Base-by-base conservation (phyloP, 2,888 invertebrate species). In the Amphiduros pacificus region DNA sequence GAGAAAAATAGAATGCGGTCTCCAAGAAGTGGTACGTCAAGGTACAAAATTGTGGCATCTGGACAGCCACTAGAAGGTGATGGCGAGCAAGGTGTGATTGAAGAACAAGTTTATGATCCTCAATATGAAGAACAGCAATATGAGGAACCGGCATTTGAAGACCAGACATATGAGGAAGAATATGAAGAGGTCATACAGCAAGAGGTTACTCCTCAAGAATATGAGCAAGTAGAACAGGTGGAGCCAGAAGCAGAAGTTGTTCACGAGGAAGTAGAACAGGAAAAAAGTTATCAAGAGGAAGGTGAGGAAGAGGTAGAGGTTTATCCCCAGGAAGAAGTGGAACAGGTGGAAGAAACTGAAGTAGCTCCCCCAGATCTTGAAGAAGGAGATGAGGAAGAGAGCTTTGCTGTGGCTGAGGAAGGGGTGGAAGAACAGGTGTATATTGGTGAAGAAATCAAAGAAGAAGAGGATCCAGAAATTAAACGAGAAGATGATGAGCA, bases 241-340 rank as follows among this genome's bases (percentile, higher is more conserved):
- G 58, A 58, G 24, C 50, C 29, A 31, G 11, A 11, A 9, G 36
- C 17, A 4, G 31, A 29, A 26, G 58, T 50, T 20, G 49, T 31
- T 11, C 29, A 27, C 1, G 32, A 29, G n/a, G 50, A 51, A 24
- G 29, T 48, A 27, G 50, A 40, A n/a, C 29, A 31, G 20, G 32
- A 31, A 29, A 29, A 44, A 44, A 31, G 20, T 9, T 29, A 56
- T 22, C 20, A 20, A n/a, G 55, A 55, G 27, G 24, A 11, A 11
- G 55, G 41, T 11, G 48, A 44, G 5, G 56, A 48, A 28, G 55
- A 55, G 41, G 48, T n/a, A n/a, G n/a, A n/a, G n/a, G n/a, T n/a
- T n/a, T n/a, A n/a, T n/a, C n/a, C n/a, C n/a, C n/a, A n/a, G n/a
- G n/a, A n/a, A n/a, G n/a, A n/a, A n/a, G n/a, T n/a, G n/a, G n/a